Base-by-base conservation (phyloP, 2,888 invertebrate genomes). In the Cistogaster globosa region DNA sequence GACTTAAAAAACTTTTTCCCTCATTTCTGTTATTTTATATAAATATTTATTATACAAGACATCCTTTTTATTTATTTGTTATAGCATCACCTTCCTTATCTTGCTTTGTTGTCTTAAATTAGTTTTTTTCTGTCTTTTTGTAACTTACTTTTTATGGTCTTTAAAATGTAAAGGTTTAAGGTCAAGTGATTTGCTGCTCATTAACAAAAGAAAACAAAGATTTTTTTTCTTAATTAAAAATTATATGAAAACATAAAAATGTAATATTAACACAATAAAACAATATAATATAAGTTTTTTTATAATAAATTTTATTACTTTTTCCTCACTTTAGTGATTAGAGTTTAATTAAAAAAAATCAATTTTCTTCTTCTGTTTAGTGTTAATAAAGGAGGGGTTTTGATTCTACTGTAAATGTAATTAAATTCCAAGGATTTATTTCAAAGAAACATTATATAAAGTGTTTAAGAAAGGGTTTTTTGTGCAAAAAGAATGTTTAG, bases 341-440 rank as follows among this genome's bases (percentile, higher is more conserved):
- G 84, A 74, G 72, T 82, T 81, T 85, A 85, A 82, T 82, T 85
- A 85, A 74, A 77, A 75, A 77, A 48, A 7, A n/a, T n/a, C n/a
- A n/a, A n/a, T 38, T 16, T 7, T 60, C 14, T 38, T 62, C 45
- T 63, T 74, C n/a, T 11, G 51, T 20, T 75, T 18, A 63, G 36
- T 68, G 11, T 26, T 68, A 74, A 76, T 58, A 68, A 83, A 72
- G 67, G 48, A 26, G 57, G 63, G 69, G 48, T 57, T 57, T 63
- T 63, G 22, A 69, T 68, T 60, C 62, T 75, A 32, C 57, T 58
- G 48, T 42, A n/a, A 55, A 32, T 69, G 69, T 71, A 82, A 76
- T 82, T 63, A 82, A 76, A 76, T 32, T 65, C 32, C 65, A 63
- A 79, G 58, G 79, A 76, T 71, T 76, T 53, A 16, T 65, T 51